Evolutionary conservation across 2,113 vertebrate species (phyloP), one percentile per base, ranked within the genome.

Genomic region (Neodon shergylaensis): DNA sequence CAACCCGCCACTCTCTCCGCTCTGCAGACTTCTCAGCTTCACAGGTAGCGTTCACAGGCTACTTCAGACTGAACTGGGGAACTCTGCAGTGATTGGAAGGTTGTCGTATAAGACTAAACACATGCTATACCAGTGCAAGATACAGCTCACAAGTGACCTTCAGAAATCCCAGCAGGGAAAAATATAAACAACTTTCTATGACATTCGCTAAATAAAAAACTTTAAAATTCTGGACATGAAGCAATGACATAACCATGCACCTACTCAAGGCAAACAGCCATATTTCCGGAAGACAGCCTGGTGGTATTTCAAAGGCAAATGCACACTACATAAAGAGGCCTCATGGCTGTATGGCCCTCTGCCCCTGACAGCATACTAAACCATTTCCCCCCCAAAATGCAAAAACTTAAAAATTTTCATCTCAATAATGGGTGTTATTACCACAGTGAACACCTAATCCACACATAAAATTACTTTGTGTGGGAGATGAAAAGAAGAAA

Each of bases 401-500:
- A 70, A 90, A 88, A 81, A 49, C 44, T 74, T 61, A 76, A 63
- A 9, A 61, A 79, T 21, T 90, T 72, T 81, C 28, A 81, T 66
- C 22, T 78, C 42, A 63, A 44, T 28, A 76, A 90, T 87, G 49
- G 19, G 6, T 58, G 85, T 12, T 47, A 61, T 68, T 77, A n/a
- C 28, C 42, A 84, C n/a, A 68, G 44, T 76, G 83, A 83, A 47
- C 68, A 31, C 58, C 47, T 68, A 33, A 68, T 39, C 33, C 2
- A 73, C 22, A 87, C 19, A 95, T 96, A 83, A 95, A 96, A 86
- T 72, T 65, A 91, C 66, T 39, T 0, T 31, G 68, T 92, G 44
- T 90, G 92, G 94, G 88, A 97, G 72, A 66, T 86, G 88, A 96
- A 91, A 97, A 83, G 68, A 95, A 70, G 91, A 97, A 97, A 88